Evolutionary conservation across 2,797 vertebrate genomes (phyloP).

Genomic region (Onychomys torridus): DNA sequence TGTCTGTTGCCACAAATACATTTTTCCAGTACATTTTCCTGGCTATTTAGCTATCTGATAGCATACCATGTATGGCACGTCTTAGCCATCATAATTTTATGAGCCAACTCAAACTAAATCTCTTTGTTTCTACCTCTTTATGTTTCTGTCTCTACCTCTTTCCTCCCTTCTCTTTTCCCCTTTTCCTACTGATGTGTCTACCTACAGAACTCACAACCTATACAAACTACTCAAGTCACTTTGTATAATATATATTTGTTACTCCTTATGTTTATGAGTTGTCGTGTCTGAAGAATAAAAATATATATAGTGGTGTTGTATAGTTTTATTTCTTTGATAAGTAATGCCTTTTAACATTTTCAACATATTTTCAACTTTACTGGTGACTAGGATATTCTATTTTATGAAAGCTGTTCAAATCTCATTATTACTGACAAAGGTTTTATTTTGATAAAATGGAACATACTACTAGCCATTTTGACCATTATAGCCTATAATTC

Average conservation of each 20-base stretch:
- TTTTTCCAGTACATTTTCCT: background rate
- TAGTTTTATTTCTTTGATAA: conserved; percentile 21
- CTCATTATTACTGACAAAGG: background rate
- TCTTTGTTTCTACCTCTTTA: background rate
- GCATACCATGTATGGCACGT: background rate
- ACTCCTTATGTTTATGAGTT: background rate
- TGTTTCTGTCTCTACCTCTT: background rate
- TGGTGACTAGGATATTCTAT: background rate
- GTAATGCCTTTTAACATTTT: conserved; percentile 35
- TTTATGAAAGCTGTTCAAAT: background rate
- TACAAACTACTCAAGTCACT: background rate
- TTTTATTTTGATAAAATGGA: conserved; percentile 13
- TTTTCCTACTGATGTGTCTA: background rate
- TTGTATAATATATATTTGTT: background rate
- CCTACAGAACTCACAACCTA: background rate
- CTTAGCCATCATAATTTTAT: background rate
- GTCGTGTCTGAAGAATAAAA: background rate
- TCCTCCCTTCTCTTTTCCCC: background rate
- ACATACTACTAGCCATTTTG: conserved; percentile 15
- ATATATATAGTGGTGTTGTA: background rate
- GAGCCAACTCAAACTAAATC: background rate
- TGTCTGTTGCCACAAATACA: background rate
- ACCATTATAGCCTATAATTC: background rate
- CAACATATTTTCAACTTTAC: background rate
- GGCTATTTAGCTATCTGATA: background rate